phyloP scores from a whole-genome alignment of 2,113 vertebrate genomes.

The Clarias magur region DNA sequence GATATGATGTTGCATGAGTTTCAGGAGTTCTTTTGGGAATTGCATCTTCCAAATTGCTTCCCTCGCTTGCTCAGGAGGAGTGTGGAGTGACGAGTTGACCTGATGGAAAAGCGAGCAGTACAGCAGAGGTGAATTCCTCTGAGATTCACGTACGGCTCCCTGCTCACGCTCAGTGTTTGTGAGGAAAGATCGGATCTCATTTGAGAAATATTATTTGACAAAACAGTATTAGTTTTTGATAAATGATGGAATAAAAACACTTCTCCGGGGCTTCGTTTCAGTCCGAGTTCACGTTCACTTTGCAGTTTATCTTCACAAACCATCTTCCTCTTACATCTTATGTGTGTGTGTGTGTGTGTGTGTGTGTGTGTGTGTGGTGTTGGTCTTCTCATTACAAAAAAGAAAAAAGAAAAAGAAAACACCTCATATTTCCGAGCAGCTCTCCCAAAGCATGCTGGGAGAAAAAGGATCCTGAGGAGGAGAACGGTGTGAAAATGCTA shows the following conservation, averaged over 20 bases:
- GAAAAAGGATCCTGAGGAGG: conserved; percentile 5
- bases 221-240: conserved; percentile 28
- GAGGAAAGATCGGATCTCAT: conserved; percentile 2
- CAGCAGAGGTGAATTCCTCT: neutral
- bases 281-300: neutral
- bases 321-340: neutral
- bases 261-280: conserved; percentile 14
- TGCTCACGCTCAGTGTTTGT: neutral
- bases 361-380: neutral
- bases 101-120: no score
- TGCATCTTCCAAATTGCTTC: neutral
- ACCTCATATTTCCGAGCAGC: neutral
- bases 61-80: neutral
- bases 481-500: conserved; percentile 34
- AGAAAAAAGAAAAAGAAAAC: neutral
- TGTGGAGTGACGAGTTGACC: neutral
- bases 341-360: neutral
- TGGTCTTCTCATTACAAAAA: conserved; percentile 13
- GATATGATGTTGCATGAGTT: neutral
- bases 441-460: conserved; percentile 35
- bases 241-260: conserved; percentile 13
- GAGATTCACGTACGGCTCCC: neutral
- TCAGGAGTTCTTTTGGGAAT: neutral
- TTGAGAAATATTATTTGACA: conserved; percentile 24
- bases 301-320: neutral